Conservation (phyloP, 2,113 vertebrate species). For the Rutilus rutilus region DNA sequence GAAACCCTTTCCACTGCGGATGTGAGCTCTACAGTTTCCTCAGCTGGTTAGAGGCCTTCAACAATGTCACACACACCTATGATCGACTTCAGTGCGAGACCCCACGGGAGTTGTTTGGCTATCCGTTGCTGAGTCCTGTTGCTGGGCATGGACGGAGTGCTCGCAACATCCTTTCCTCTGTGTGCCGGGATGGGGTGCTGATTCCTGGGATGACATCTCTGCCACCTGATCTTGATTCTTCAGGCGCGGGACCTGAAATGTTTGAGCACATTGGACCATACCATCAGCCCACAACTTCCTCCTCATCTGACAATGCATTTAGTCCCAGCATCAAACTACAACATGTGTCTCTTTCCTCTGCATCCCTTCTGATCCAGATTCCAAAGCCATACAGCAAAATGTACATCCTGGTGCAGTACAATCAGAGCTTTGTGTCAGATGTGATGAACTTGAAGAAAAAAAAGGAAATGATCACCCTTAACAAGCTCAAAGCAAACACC, state of each 20-base stretch:
- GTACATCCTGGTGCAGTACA: constrained; percentile 98
- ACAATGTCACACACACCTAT: constrained; percentile 96
- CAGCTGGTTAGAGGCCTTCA: constrained; percentile 92
- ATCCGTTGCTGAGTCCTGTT: constrained; percentile 86
- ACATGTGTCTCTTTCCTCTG: constrained; percentile 89
- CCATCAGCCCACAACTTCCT: constrained; percentile 84
- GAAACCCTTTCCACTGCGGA: constrained; percentile 96
- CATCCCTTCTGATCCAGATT: constrained; percentile 91
- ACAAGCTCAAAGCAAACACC: constrained; percentile 88
- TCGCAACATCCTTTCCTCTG: constrained; percentile 89
- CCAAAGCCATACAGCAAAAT: constrained; percentile 96
- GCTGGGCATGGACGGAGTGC: constrained; percentile 91
- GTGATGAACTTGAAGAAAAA: constrained; percentile 93
- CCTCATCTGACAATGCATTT: constrained; percentile 83
- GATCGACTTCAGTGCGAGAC: constrained; percentile 96
- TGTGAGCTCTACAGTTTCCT: constrained; percentile 94
- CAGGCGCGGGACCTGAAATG: constrained; percentile 85
- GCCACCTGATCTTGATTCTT: constrained; percentile 85
- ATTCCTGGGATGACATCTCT: constrained; percentile 88
- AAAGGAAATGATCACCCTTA: constrained; percentile 92
- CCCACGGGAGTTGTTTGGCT: constrained; percentile 89
- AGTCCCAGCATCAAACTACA: constrained; percentile 91
- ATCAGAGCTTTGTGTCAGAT: constrained; percentile 92
- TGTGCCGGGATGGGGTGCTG: constrained; percentile 88
- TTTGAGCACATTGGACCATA: constrained; percentile 87